These are phyloP conservation scores for Micrasema longulum DNA, from an alignment of 1,140 invertebrate genomes.

Conservation along the genomic window DNA sequence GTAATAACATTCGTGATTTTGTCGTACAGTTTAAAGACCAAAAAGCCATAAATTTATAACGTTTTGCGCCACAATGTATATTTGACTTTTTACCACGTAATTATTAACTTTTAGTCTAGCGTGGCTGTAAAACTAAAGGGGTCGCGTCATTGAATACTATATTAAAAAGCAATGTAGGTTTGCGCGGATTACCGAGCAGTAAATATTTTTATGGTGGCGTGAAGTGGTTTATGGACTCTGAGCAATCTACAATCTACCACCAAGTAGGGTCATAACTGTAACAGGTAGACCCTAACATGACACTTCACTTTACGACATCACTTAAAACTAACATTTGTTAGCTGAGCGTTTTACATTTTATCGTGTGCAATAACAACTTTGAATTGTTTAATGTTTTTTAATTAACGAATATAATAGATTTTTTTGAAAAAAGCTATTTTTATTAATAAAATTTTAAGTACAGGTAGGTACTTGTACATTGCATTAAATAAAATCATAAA, in stretches of 20 bases:
- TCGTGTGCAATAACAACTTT: too few species aligned
- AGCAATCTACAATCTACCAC: constrained; percentile 13
- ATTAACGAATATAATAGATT: background rate
- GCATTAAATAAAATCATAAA: too few species aligned
- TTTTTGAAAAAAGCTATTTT: background rate
- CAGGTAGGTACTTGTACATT: background rate
- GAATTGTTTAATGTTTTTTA: too few species aligned
- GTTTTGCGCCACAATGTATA: background rate
- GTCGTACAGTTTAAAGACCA: background rate
- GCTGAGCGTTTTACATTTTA: too few species aligned
- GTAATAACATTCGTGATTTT: background rate
- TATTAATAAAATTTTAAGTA: background rate
- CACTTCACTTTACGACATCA: background rate
- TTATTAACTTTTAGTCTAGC: background rate
- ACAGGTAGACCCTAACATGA: background rate
- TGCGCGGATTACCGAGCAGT: constrained; percentile 5
- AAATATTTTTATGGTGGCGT: constrained; percentile 37
- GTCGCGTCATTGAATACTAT: constrained; percentile 19
- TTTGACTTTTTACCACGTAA: background rate
- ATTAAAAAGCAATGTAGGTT: constrained; percentile 40
- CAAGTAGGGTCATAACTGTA: background rate
- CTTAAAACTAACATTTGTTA: too few species aligned
- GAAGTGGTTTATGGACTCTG: constrained; percentile 30
- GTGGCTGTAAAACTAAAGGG: background rate
- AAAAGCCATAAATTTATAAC: background rate